Conservation (phyloP, 2,113 vertebrate genomes). For the Serilophus lunatus region DNA sequence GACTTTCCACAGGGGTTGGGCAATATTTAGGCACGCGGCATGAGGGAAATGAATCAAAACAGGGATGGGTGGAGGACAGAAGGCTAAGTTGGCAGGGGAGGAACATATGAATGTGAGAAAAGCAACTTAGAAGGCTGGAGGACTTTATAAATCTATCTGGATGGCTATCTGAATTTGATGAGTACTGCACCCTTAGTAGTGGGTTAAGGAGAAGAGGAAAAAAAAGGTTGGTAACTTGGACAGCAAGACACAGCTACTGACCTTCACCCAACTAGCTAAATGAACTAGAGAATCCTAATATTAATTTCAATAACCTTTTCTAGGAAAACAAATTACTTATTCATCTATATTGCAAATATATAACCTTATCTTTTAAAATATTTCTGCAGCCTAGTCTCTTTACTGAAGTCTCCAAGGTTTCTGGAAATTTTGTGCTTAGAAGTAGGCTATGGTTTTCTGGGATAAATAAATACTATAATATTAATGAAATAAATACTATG, state of each 20-base stretch:
- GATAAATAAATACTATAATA: not conserved
- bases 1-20: slow-evolving; percentile 63
- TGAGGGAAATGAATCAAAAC: slow-evolving; percentile 66
- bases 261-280: not conserved
- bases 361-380: not conserved
- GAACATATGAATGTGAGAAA: slow-evolving; percentile 44
- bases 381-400: not conserved
- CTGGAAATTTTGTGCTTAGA: not conserved
- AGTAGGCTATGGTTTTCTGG: not conserved
- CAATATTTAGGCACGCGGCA: slow-evolving; percentile 62
- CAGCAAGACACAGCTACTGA: not conserved
- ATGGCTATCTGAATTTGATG: not conserved
- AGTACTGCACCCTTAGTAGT: not conserved
- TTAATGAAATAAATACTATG: no score
- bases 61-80: slow-evolving; percentile 64
- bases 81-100: slow-evolving; percentile 49
- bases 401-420: not conserved
- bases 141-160: slow-evolving; percentile 17
- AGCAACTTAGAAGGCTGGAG: slow-evolving; percentile 32
- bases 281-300: not conserved
- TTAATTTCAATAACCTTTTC: not conserved
- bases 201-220: not conserved
- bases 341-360: not conserved
- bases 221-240: not conserved
- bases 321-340: not conserved